Conservation (phyloP, 2,797 vertebrate species). For the Sebastes matsubarae region DNA sequence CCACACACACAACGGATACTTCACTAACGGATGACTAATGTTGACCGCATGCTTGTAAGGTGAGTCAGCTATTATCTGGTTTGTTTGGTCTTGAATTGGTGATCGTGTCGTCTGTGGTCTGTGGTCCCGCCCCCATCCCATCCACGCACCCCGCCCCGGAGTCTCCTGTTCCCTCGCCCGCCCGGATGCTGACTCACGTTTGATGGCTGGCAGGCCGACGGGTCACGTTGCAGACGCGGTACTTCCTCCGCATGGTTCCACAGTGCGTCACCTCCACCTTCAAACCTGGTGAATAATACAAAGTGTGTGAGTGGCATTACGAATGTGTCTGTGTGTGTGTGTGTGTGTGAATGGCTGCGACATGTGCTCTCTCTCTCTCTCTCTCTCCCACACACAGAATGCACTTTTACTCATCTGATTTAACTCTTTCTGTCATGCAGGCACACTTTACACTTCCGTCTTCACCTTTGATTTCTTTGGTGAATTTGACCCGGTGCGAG, state of each 20-base stretch:
- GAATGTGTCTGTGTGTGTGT: neutral
- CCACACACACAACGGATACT: neutral
- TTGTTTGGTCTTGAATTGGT: slow-evolving; percentile 38
- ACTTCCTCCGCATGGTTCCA: slow-evolving; percentile 99
- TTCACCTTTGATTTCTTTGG: slow-evolving; percentile 99
- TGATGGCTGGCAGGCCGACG: slow-evolving; percentile 98
- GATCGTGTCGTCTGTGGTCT: slow-evolving; percentile 21
- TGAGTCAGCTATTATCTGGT: slow-evolving; percentile 63
- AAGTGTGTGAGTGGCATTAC: slow-evolving; percentile 2
- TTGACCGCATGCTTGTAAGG: slow-evolving; percentile 9
- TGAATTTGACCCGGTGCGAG: slow-evolving; percentile 99
- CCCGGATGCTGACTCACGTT: slow-evolving; percentile 89
- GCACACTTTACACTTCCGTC: neutral
- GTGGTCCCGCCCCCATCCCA: neutral
- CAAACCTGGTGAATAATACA: slow-evolving; percentile 85
- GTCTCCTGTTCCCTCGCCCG: slow-evolving; percentile 6
- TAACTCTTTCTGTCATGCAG: neutral
- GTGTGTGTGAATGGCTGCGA: neutral
- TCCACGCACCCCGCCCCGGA: slow-evolving; percentile 17
- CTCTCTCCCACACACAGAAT: neutral
- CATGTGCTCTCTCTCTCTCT: neutral
- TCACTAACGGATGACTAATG: slow-evolving; percentile 58
- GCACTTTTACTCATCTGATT: neutral
- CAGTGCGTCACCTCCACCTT: slow-evolving; percentile 99
- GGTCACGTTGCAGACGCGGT: slow-evolving; percentile 98